Base-by-base conservation (phyloP, 2,113 vertebrate genomes). In the Herpailurus yagouaroundi region DNA sequence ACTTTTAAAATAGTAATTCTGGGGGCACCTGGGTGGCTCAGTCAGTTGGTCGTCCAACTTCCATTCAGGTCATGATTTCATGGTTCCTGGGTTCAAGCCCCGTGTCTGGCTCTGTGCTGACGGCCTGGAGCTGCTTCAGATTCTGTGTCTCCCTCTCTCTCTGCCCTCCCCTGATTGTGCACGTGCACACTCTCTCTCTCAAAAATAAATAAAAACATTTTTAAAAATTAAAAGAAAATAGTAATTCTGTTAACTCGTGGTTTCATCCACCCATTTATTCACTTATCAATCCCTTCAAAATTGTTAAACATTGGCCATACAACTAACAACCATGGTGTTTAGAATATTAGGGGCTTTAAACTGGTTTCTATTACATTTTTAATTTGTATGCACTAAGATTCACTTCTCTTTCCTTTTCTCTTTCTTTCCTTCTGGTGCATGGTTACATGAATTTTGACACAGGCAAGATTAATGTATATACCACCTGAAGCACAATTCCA, bases 1-100 rank as follows among this genome's bases (percentile, higher is more conserved):
- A 73, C 4, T 71, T 93, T 89, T 76, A 82, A 89, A 94, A 23
- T 84, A 45, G 69, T 64, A 64, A 41, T 93, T 91, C 79, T 73
- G 31, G 21, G 21, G 57, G 18, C 23, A 3, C 19, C 57, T 60
- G 57, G 57, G 57, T 60, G 57, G 57, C 57, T 60, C 21, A 60
- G 21, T 60, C 21, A 18, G 57, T 60, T 60, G 57, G 21, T 21
- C 2, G 18, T 60, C 57, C 57, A 60, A 60, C 21, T 60, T 60
- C 8, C 1, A 8, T 21, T 60, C 21, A 23, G 21, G 21, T 60
- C 57, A 19, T 60, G 57, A 23, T 60, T 21, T 60, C 21, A 7
- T 60, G 57, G 57, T 60, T 60, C 21, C 2, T 60, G 57, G 8
- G 21, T 60, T 23, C 1, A 21, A 60, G 21, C 7, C 21, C 57